Evolutionary conservation across 2,888 invertebrate genomes (phyloP).

Genomic region (Platycheirus albimanus): DNA sequence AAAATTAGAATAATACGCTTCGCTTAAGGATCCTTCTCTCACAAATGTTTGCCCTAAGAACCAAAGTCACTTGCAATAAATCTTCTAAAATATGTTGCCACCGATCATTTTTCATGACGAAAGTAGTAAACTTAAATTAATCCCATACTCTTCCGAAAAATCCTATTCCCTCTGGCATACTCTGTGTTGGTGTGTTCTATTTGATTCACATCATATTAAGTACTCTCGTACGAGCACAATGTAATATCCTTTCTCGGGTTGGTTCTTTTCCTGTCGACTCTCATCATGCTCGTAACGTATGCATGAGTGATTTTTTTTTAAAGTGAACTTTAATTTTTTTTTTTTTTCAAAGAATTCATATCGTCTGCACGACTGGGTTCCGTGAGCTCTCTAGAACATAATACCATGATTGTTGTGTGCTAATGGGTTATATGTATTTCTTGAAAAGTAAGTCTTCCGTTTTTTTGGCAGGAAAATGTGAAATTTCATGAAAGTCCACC

Average conservation of each 20-base stretch:
- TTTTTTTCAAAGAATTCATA: conserved; percentile 58
- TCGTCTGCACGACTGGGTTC: conserved; percentile 39
- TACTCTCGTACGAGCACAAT: background rate
- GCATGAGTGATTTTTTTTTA: conserved; percentile 35
- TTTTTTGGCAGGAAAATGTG: background rate
- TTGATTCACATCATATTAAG: conserved; percentile 1
- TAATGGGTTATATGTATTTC: background rate
- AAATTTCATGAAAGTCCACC: background rate
- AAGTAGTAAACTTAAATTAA: background rate
- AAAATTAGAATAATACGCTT: background rate
- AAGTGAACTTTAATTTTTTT: too few relatives aligned
- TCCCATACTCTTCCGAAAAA: conserved; percentile 6
- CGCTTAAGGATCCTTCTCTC: background rate
- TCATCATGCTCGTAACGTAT: conserved; percentile 38
- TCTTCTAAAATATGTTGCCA: background rate
- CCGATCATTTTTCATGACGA: background rate
- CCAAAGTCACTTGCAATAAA: background rate
- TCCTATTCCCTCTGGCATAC: conserved; percentile 3
- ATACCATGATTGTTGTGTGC: too few relatives aligned
- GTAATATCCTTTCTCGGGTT: conserved; percentile 21
- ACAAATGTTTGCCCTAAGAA: too few relatives aligned
- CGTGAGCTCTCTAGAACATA: too few relatives aligned
- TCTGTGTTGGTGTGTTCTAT: conserved; percentile 5
- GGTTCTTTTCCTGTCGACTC: conserved; percentile 33
- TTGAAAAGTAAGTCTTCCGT: background rate